Conservation (phyloP, 2,113 vertebrate genomes). For the Mormoops blainvillei region DNA sequence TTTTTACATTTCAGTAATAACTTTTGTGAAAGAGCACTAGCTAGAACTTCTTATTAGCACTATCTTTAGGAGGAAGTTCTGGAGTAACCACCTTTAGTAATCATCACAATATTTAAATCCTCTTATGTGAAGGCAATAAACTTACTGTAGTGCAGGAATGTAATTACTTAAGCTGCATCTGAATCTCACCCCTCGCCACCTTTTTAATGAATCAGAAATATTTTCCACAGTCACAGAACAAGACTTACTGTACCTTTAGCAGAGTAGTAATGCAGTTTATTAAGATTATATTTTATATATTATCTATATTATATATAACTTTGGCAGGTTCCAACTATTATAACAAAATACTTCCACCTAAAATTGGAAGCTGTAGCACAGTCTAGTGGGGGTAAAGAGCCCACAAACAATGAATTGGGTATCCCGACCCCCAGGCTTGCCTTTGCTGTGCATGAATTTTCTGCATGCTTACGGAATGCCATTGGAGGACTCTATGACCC, state of each 20-base stretch:
- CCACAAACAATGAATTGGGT: background rate
- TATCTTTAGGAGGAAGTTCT: slow-evolving; percentile 61
- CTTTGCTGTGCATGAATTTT: background rate
- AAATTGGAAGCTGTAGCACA: background rate
- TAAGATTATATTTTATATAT: slow-evolving; percentile 16
- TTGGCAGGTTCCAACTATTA: background rate
- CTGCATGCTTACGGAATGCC: background rate
- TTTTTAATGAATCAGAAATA: slow-evolving; percentile 59
- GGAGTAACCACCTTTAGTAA: slow-evolving; percentile 56
- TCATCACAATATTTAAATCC: slow-evolving; percentile 69
- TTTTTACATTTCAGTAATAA: slow-evolving; percentile 63
- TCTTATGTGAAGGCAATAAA: slow-evolving; percentile 63
- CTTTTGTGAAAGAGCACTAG: slow-evolving; percentile 59
- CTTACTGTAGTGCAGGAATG: slow-evolving; percentile 47
- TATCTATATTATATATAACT: slow-evolving; percentile 16
- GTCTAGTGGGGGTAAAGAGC: background rate
- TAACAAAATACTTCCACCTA: slow-evolving; percentile 48
- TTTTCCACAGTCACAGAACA: slow-evolving; percentile 43
- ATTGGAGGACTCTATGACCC: background rate
- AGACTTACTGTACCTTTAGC: background rate
- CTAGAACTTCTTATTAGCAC: slow-evolving; percentile 61
- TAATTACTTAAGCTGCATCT: slow-evolving; percentile 61
- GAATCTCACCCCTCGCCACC: slow-evolving; percentile 30
- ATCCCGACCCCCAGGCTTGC: background rate
- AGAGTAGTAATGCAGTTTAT: slow-evolving; percentile 22